Evolutionary conservation across 2,797 vertebrate species (phyloP), one percentile per base, ranked within the genome.

Genomic region (Girardinus metallicus): DNA sequence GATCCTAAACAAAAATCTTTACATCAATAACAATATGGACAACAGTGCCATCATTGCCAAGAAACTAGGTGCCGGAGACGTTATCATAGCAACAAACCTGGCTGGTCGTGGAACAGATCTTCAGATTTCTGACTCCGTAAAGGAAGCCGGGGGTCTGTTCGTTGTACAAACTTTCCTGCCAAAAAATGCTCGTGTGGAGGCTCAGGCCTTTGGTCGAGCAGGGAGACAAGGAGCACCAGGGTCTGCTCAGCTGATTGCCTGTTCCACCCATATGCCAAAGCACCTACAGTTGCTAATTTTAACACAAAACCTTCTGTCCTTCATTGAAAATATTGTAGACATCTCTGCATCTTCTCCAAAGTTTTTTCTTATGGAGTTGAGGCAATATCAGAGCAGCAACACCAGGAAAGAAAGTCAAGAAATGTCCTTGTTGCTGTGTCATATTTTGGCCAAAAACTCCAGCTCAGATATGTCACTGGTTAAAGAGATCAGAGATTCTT

Each of bases 1-100:
- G 0, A 78, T 83, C 6, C 6, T 2, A 0, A 53, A 36, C 0
- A 85, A 79, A 43, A 90, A 51, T 66, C 76, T 87, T 31, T 95
- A 95, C 64, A 89, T 87, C 9, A 92, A 86, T 77, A 95, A 94
- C 87, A 95, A 93, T 73, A 87, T 83, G 73, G 78, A 94, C 81
- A 93, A 93, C 8, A 70, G 78, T 4, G 71, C 1, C 2, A 51
- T 93, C 31, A 83, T 85, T 60, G 0, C n/a, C 1, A 21, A 70
- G 1, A 0, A 23, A 0, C 83, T 95, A 15, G 0, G 80, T 1
- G 66, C 64, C 2, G 93, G 91, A 77, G 76, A 91, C 0, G 88
- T 94, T 29, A 91, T 96, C 13, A 80, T 95, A 55, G 92, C 94
- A 36, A 95, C 94, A 70, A 95, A 95, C 53, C 88, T 95, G 0